phyloP scores from a whole-genome alignment of 2,888 invertebrate genomes.

The Muschampia plurimacula region DNA sequence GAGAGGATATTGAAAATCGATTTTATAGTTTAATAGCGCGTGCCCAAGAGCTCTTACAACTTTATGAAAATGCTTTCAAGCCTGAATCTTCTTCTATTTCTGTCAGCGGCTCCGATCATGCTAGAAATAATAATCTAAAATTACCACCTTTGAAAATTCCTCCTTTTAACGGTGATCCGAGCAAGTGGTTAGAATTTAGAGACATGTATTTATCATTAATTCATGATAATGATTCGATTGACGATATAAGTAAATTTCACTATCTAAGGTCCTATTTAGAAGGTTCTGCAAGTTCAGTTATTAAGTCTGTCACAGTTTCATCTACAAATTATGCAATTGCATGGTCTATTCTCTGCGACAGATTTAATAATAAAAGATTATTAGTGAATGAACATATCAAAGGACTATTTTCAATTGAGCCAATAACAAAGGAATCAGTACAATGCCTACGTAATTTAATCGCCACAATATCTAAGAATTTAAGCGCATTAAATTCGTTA shows the following conservation, averaged over 20 bases:
- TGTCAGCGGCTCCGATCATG: too few relatives aligned
- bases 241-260: not conserved
- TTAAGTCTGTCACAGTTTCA: too few relatives aligned
- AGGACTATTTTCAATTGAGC: too few relatives aligned
- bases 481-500: not conserved
- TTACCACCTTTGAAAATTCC: not conserved
- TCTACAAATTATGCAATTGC: too few relatives aligned
- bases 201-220: slow-evolving; percentile 1
- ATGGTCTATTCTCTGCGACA: too few relatives aligned
- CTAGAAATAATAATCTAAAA: not conserved
- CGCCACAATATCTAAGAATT: too few relatives aligned
- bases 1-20: not conserved
- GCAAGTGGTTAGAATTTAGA: not conserved
- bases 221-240: slow-evolving; percentile 3
- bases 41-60: not conserved
- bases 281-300: not conserved
- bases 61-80: not conserved
- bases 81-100: not conserved
- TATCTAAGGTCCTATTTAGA: not conserved
- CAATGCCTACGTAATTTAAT: too few relatives aligned
- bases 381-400: too few relatives aligned
- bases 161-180: slow-evolving; percentile 1
- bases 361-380: too few relatives aligned
- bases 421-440: too few relatives aligned
- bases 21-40: not conserved